Conservation (phyloP, 2,888 invertebrate genomes). For the Agrotis puta region DNA sequence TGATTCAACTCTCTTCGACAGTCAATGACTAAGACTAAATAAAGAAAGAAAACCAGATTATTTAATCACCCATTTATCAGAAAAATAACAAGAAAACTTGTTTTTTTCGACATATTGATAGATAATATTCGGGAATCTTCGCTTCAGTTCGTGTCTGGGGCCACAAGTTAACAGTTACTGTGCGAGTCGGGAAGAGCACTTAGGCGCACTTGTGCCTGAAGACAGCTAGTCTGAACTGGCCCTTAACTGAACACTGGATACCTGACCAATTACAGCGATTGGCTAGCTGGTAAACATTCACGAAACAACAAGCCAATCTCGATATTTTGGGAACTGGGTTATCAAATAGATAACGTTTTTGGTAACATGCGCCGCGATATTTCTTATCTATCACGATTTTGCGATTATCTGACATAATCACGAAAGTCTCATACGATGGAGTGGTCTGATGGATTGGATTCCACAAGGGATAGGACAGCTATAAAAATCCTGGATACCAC, state of each 20-base stretch:
- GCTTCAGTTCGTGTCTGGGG: slow-evolving; percentile 36
- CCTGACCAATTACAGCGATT: slow-evolving; percentile 76
- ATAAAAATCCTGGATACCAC: slow-evolving; percentile 7
- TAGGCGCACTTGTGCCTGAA: slow-evolving; percentile 57
- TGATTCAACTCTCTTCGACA: slow-evolving; percentile 41
- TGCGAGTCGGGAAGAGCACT: slow-evolving; percentile 54
- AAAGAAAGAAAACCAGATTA: slow-evolving; percentile 19
- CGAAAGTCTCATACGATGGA: slow-evolving; percentile 14
- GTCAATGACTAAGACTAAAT: slow-evolving; percentile 38
- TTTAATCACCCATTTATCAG: slow-evolving; percentile 7
- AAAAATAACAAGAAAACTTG: not conserved
- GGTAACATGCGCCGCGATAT: slow-evolving; percentile 2
- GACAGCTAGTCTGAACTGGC: slow-evolving; percentile 53
- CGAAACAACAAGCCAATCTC: slow-evolving; percentile 65
- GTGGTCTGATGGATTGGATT: slow-evolving; percentile 22
- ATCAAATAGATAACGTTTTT: slow-evolving; percentile 61
- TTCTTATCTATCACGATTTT: slow-evolving; percentile 22
- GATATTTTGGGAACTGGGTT: slow-evolving; percentile 68
- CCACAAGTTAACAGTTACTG: slow-evolving; percentile 52
- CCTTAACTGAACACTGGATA: slow-evolving; percentile 63
- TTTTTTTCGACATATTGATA: not conserved
- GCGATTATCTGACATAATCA: slow-evolving; percentile 41
- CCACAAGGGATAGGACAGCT: not conserved
- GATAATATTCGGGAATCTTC: not conserved
- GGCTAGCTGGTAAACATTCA: slow-evolving; percentile 65